Base-by-base conservation (phyloP, 1,140 invertebrate genomes). In the Thrips palmi region DNA sequence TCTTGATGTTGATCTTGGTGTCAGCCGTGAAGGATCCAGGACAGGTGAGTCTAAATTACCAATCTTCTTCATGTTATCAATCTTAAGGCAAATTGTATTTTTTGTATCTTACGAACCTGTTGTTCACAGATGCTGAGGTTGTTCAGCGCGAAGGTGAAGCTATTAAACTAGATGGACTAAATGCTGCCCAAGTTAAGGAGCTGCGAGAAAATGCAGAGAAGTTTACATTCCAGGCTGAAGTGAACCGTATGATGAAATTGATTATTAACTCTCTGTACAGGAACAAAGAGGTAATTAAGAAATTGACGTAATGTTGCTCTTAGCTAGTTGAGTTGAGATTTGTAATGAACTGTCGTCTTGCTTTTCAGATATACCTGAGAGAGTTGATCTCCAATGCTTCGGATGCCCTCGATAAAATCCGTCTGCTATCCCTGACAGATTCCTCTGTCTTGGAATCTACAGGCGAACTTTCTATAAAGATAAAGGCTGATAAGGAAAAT, bases 211-310 rank as follows among this genome's bases (percentile, higher is more conserved):
- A 81, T 54, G 74, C 91, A 0, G 86, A 97, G 52, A 97, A 92
- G 57, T 87, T 81, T 57, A 71, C 72, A 17, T 98, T 97, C 65
- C 88, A 93, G 59, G 87, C 89, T 1, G 89, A 96, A 62, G 91
- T 97, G 7, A 93, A 94, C 64, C 80, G 93, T 21, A 96, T 97
- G 89, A 97, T 97, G 93, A 97, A 97, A 62, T 69, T 97, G 14
- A 97, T 97, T 54, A 97, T 97, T 52, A 97, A 97, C 62, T 97
- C 92, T 0, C 64, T 97, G 0, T 97, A 97, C 58, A 74, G 87
- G 45, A 97, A 97, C 58, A 97, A 98, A 62, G 93, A 98, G 65
- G 77, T 79, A 54, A 43, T 44, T 7, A 37, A 29, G n/a, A 27
- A 10, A n/a, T 27, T 10, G n/a, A 27, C 25, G n/a, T 27, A 27